A percentile compares a stretch with the other conserved stretches of the same genome.
phyloP scores from a whole-genome alignment of 2,888 invertebrate genomes.

The Nasonovia ribisnigri region DNA sequence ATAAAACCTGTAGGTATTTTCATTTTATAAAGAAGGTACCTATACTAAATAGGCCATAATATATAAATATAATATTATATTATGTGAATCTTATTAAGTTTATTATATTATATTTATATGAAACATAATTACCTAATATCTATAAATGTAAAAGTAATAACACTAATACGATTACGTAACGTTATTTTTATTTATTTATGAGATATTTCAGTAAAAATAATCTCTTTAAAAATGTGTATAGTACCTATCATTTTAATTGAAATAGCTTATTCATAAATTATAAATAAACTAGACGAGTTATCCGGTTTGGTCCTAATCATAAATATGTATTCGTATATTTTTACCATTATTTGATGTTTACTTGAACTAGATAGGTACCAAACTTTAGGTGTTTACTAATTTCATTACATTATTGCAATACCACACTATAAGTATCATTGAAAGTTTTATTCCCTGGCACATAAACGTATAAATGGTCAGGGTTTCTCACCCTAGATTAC shows the following conservation, averaged over 20 bases:
- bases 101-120: background rate
- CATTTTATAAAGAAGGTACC: background rate
- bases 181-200: background rate
- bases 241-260: background rate
- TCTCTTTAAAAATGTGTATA: background rate
- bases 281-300: background rate
- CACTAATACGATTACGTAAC: background rate
- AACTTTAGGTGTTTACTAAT: background rate
- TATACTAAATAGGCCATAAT: too few species aligned
- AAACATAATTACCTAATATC: background rate
- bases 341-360: background rate
- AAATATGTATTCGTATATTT: background rate
- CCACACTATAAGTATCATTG: background rate
- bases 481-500: background rate
- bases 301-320: background rate
- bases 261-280: background rate
- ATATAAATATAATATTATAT: too few species aligned
- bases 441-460: background rate
- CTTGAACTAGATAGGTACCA: background rate
- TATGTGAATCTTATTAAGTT: background rate
- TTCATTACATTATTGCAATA: background rate
- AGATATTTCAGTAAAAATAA: background rate
- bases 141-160: background rate
- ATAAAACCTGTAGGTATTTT: background rate
- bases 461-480: background rate